Evolutionary conservation across 2,888 invertebrate species (phyloP), one percentile per base, ranked within the genome.

Genomic region (Furcula furcula): DNA sequence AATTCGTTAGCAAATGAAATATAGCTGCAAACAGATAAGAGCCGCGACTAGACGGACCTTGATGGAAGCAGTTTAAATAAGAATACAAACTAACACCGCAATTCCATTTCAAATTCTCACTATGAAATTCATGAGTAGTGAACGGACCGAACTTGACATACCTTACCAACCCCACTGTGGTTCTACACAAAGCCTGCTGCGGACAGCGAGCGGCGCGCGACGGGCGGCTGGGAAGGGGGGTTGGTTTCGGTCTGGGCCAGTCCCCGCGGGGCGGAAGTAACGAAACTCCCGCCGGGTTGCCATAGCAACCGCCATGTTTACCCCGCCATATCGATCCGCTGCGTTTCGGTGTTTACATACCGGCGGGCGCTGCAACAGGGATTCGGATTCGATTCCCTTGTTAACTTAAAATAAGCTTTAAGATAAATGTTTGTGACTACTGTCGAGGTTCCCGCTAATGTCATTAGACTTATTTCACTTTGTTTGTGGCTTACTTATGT

Each of bases 271-370:
- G 70, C 65, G 76, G 78, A 79, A 77, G 75, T 72, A 76, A 70
- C 70, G 76, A 68, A 66, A 66, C 76, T 79, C 81, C 80, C 76
- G 75, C 63, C 75, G 65, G 65, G 83, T 85, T 45, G 69, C 73
- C 78, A 82, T 80, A 75, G 65, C 76, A 75, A 87, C 87, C 85
- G 87, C 82, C 87, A 71, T 86, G 86, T 87, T 87, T 86, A 83
- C 86, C 76, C 72, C 85, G 82, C 75, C 84, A 62, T 83, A 86
- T 86, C 86, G 86, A 86, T 82, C 79, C 60, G 55, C 49, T 63
- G 66, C 73, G 71, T 63, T 69, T 72, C 71, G 74, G 73, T 80
- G 81, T 78, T 82, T 82, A 81, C 81, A 73, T 74, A 43, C 55
- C 51, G 44, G 42, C n/a, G n/a, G n/a, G n/a, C n/a, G n/a, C n/a